Base-by-base conservation (phyloP, 2,113 vertebrate species). In the Engystomops pustulosus region DNA sequence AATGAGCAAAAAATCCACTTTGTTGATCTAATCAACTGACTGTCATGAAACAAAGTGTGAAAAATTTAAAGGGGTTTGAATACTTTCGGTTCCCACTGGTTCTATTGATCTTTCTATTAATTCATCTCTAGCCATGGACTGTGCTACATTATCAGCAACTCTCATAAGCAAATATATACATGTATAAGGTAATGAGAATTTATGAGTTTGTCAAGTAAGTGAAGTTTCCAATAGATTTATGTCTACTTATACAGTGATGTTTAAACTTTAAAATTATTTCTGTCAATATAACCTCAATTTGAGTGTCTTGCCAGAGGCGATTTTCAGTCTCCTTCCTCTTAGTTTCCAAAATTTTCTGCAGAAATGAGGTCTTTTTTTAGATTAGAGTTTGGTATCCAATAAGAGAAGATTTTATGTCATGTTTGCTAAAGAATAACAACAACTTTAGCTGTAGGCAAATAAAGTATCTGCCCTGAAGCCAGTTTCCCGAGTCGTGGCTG, bases 211-310 rank as follows among this genome's bases (percentile, higher is more conserved):
- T n/a, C 45, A 34, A 65, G 81, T 20, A 67, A 70, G 81, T 84
- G 71, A 84, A 65, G 51, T 77, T 77, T 84, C 41, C 75, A 68
- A 84, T 68, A 84, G 72, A 84, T 77, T 84, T 77, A 77, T 84
- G 72, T 77, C 72, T 77, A 68, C 30, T 77, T 68, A 77, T 84
- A 84, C 55, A 84, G 71, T 67, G 55, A 84, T 84, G 81, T 84
- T 77, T 77, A 77, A 84, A 84, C 58, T 84, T 84, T 77, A 67
- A 77, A 84, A 77, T 84, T 25, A 68, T 32, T 76, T 84, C 72
- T 84, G 81, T 77, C 81, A 68, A 84, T 68, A 45, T 68, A 84
- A 67, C 81, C 44, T 67, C 45, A 77, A 77, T 84, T 77, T 84
- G 44, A 68, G 72, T 84, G 81, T 77, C 74, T 76, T 67, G 81